Evolutionary conservation across 2,113 vertebrate genomes (phyloP).

Genomic region (Sorex fumeus): DNA sequence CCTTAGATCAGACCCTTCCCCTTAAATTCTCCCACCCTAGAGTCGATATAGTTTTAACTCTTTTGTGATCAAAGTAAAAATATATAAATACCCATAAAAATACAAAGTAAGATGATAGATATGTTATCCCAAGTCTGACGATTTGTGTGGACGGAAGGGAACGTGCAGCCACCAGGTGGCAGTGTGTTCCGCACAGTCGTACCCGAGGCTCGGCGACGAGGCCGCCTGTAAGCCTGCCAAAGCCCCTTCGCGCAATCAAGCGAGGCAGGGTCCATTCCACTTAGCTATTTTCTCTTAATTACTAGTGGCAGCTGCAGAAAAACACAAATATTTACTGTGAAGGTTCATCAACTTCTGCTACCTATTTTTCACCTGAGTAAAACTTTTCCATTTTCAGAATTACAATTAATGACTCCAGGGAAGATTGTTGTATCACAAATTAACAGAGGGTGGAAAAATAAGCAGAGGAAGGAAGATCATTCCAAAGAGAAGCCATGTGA

Average conservation of each 20-base stretch:
- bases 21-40: background rate
- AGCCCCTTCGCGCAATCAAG: slow-evolving; percentile 1
- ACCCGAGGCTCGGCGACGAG: background rate
- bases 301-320: slow-evolving; percentile 63
- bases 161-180: slow-evolving; percentile 82
- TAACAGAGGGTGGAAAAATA: slow-evolving; percentile 39
- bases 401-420: slow-evolving; percentile 54
- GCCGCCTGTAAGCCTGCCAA: background rate
- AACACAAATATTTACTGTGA: slow-evolving; percentile 73
- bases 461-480: slow-evolving; percentile 42
- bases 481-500: background rate
- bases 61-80: slow-evolving; percentile 20
- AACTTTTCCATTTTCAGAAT: slow-evolving; percentile 64
- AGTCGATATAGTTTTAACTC: background rate
- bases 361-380: slow-evolving; percentile 63
- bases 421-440: slow-evolving; percentile 67
- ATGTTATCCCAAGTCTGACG: background rate
- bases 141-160: slow-evolving; percentile 13
- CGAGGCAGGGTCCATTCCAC: slow-evolving; percentile 34
- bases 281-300: slow-evolving; percentile 75
- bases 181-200: slow-evolving; percentile 72
- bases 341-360: slow-evolving; percentile 54
- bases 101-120: background rate
- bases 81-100: background rate
- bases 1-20: background rate